Base-by-base conservation (phyloP, 2,113 vertebrate genomes). In the Albula goreensis region DNA sequence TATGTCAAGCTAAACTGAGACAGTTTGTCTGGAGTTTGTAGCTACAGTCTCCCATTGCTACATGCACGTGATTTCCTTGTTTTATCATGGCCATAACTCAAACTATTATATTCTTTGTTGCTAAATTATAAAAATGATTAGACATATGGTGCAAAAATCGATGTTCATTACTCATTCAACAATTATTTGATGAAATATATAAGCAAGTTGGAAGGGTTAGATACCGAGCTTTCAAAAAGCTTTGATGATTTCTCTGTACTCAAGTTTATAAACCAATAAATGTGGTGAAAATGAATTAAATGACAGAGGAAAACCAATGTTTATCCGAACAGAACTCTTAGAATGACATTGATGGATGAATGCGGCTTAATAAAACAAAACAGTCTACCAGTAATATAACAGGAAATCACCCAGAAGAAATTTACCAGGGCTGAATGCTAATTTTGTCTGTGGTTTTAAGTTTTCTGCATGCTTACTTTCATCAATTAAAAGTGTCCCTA, bases 401-500 rank as follows among this genome's bases (percentile, higher is more conserved):
- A 91, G 89, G 2, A 10, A 0, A 56, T n/a, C 22, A 10, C 31
- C 70, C 70, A 31, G n/a, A 74, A 10, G 70, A 74, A 74, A 74
- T n/a, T 74, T 31, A 31, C 70, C 25, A 51, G 22, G 51, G 53
- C n/a, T 60, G 52, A 82, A 4, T 41, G 25, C 13, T 53, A 17
- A 53, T 48, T 53, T 9, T 82, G 19, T 82, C 41, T 82, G 1
- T 89, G 92, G 92, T 91, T 89, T 86, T 90, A 89, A 84, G 89
- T 89, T 87, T 70, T 84, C 88, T 86, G 89, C 87, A 85, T 83
- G 41, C 86, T 85, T 88, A 90, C 91, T 93, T 91, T 93, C 90
- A 93, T 94, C 89, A 92, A 93, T 94, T 92, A 94, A 90, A 87
- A 84, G 85, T 90, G 82, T 88, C 84, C 86, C 87, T 91, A 90